These are phyloP conservation scores for Otolemur garnettii DNA, from an alignment of 2,113 vertebrate genomes.

Conservation along the genomic window DNA sequence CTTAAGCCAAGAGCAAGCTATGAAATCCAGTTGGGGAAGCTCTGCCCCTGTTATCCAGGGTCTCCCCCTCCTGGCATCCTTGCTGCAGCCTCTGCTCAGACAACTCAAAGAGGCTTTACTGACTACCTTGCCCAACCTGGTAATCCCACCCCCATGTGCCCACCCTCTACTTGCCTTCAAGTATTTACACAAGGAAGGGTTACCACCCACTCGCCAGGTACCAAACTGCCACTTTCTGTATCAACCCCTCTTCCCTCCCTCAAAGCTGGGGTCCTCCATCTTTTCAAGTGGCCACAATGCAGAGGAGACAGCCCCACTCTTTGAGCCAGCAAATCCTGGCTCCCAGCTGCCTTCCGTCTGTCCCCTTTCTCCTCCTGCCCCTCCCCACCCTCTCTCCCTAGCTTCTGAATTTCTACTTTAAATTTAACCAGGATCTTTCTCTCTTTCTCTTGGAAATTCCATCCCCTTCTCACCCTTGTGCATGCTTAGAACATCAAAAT, in stretches of 20 bases:
- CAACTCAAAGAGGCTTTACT: no score
- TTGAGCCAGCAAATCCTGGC: rapidly evolving
- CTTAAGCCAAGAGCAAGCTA: background rate
- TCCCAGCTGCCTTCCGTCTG: no score
- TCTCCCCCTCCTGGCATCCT: background rate
- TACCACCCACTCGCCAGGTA: background rate
- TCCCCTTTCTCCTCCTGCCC: background rate
- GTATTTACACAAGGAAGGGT: background rate
- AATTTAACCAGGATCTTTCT: no score
- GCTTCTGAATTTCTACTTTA: background rate
- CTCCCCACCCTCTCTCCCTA: background rate
- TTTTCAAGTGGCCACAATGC: background rate
- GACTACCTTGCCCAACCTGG: no score
- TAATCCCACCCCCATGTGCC: no score
- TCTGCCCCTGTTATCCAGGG: no score
- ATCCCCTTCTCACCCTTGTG: background rate
- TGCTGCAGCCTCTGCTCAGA: background rate
- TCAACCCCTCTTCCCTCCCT: no score
- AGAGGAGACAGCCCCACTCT: background rate
- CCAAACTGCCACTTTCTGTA: background rate
- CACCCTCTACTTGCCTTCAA: rapidly evolving
- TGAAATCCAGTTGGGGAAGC: background rate
- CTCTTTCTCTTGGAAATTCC: no score
- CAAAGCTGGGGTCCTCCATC: background rate
- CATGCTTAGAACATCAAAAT: background rate